Evolutionary conservation across 2,113 vertebrate genomes (phyloP), one percentile per base, ranked within the genome.

Genomic region (Poeciliopsis prolifica): DNA sequence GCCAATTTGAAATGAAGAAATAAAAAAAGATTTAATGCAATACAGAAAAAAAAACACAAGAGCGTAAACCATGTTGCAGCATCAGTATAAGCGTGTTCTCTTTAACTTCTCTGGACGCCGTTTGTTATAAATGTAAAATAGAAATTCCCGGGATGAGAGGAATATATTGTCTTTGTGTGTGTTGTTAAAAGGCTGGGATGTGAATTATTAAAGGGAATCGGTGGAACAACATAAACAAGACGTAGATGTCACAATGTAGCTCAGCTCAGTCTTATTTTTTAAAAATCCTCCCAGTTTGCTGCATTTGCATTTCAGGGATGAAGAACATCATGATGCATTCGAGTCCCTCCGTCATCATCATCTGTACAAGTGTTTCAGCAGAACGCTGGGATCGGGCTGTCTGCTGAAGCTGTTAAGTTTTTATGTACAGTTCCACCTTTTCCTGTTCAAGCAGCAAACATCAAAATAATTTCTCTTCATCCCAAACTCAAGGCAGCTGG

Each of bases 21-120:
- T 68, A 71, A 68, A 70, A 82, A 82, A 78, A 73, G 11, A 68
- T 74, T 61, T 70, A 79, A 87, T 74, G 90, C 92, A 93, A 91
- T 90, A 93, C 84, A 76, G 82, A 65, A 74, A 29, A 33, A 35
- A 37, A 37, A 10, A 68, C 31, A 60, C 26, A 67, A 11, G 11
- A 71, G 29, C 2, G 19, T 66, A 44, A 71, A 35, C 77, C 63
- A 78, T 62, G 74, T 64, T 42, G 62, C 19, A 15, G 67, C 69
- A 24, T 80, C 51, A 62, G 28, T 67, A 51, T 74, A 26, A 64
- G 22, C 37, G 17, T 76, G 12, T 75, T 73, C 67, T 35, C 68
- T 80, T 81, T 65, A 65, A 42, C 68, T 76, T 61, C 62, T 74
- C 61, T 79, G 61, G 68, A 77, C 48, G 61, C 51, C 69, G 69